Percentiles rank a stretch among this genome's conserved stretches.
phyloP scores from a whole-genome alignment of 2,797 vertebrate species.

The Urophycis tenuis region DNA sequence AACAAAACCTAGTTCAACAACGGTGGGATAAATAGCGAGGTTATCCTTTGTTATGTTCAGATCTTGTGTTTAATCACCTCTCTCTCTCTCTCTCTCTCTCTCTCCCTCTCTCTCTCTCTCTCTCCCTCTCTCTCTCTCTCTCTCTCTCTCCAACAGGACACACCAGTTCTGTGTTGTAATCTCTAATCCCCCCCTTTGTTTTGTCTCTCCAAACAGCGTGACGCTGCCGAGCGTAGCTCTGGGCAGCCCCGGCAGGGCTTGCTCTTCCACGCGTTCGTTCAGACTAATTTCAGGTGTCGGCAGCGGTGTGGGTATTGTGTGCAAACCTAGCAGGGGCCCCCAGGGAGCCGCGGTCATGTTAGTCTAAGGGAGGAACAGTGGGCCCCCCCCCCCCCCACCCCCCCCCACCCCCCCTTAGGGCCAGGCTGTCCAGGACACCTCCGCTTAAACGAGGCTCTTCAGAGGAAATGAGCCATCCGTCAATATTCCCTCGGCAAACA shows the following conservation, averaged over 20 bases:
- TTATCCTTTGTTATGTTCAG: conserved; percentile 35
- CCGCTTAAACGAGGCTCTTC: conserved; percentile 48
- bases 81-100: not conserved
- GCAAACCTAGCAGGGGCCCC: conserved; percentile 41
- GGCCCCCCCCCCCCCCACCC: too few relatives aligned
- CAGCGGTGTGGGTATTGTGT: conserved; percentile 51
- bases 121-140: not conserved
- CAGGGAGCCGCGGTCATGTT: conserved; percentile 61
- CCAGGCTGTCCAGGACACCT: conserved; percentile 51
- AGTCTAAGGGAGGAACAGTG: conserved; percentile 55
- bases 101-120: not conserved
- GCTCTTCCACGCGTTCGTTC: conserved; percentile 57
- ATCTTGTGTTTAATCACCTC: conserved; percentile 23
- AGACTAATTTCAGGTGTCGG: conserved; percentile 57
- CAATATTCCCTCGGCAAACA: conserved; percentile 63
- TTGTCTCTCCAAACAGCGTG: conserved; percentile 18
- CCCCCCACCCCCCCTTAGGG: conserved; percentile 36
- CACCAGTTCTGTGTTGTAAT: conserved; percentile 33
- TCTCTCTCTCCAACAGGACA: conserved; percentile 54
- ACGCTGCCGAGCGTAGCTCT: conserved; percentile 49
- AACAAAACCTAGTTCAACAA: conserved; percentile 32
- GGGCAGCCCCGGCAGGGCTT: conserved; percentile 53
- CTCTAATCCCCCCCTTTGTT: conserved; percentile 20
- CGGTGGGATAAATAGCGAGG: conserved; percentile 50
- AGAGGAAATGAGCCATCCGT: conserved; percentile 60